Conservation (phyloP, 2,888 invertebrate genomes). For the Rhopalosiphum nymphaeae region DNA sequence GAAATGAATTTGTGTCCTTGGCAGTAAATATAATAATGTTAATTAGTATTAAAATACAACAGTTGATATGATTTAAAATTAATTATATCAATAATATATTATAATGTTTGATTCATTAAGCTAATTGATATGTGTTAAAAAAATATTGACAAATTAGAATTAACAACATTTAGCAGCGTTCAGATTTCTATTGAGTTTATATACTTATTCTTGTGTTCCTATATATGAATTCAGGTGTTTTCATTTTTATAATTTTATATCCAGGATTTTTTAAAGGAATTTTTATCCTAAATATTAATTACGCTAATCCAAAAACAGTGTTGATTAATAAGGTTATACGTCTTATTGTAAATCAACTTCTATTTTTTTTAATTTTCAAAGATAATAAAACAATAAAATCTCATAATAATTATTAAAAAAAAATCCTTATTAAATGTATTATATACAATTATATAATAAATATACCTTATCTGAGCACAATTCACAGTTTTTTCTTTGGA, state of each 20-base stretch:
- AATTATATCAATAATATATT: not conserved
- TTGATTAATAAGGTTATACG: not conserved
- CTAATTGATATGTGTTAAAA: not conserved
- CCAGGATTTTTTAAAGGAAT: not conserved
- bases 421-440: not conserved
- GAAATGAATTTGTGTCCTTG: not conserved
- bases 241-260: not conserved
- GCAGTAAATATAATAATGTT: not conserved
- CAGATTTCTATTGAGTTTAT: not conserved
- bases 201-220: not conserved
- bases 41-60: not conserved
- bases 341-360: not conserved
- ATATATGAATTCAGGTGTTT: not conserved
- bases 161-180: not conserved
- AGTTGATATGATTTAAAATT: not conserved
- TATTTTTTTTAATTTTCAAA: not conserved
- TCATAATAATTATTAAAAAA: not conserved
- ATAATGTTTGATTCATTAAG: not conserved
- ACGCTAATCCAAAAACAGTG: not conserved
- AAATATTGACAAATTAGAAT: not conserved
- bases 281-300: not conserved
- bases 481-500: not conserved
- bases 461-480: not conserved
- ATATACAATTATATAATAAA: not conserved
- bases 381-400: not conserved